Evolutionary conservation across 2,888 invertebrate genomes (phyloP).

Genomic region (Clepsis dumicolana): DNA sequence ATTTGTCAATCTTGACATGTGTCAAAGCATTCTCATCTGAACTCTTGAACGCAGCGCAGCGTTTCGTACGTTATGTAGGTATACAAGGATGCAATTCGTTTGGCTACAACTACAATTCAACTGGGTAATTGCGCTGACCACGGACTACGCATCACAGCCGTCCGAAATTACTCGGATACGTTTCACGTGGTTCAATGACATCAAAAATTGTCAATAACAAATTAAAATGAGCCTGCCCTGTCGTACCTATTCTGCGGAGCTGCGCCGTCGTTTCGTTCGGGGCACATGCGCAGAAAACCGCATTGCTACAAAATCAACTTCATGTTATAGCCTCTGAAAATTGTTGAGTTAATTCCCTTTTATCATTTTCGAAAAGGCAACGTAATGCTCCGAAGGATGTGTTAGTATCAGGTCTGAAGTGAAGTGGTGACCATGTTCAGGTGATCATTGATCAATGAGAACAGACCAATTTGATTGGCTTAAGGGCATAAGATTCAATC

Average conservation of each 20-base stretch:
- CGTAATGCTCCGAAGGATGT: constrained; percentile 59
- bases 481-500: constrained; percentile 53
- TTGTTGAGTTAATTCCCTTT: constrained; percentile 65
- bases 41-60: constrained; percentile 23
- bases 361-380: constrained; percentile 54
- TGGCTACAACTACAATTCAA: constrained; percentile 14
- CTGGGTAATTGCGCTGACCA: constrained; percentile 18
- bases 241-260: constrained; percentile 59
- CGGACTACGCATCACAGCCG: constrained; percentile 14
- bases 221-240: constrained; percentile 63
- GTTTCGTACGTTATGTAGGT: not conserved
- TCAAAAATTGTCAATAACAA: constrained; percentile 75
- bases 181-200: constrained; percentile 68
- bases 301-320: constrained; percentile 83
- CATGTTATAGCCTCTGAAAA: constrained; percentile 64
- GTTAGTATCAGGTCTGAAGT: constrained; percentile 48
- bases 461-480: constrained; percentile 44
- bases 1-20: no score
- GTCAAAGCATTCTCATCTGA: not conserved
- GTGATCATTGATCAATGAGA: constrained; percentile 57
- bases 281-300: constrained; percentile 82
- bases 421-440: constrained; percentile 57
- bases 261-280: constrained; percentile 74
- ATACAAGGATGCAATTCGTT: constrained; percentile 31
- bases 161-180: constrained; percentile 45